These are phyloP conservation scores for Hypomesus transpacificus DNA, from an alignment of 2,113 vertebrate genomes.

Conservation along the genomic window DNA sequence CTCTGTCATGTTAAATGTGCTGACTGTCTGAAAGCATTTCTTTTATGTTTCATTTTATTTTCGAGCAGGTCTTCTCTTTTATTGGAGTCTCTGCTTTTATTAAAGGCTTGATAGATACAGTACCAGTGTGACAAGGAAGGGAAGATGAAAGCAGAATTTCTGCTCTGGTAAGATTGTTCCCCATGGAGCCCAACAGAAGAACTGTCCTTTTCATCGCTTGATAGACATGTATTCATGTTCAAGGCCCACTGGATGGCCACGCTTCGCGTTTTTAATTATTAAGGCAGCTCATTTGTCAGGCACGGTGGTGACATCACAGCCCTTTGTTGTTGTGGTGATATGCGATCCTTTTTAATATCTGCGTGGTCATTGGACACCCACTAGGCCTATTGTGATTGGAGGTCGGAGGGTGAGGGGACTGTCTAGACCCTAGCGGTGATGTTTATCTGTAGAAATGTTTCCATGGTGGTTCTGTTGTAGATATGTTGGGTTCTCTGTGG, in stretches of 20 bases:
- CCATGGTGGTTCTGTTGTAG: background rate
- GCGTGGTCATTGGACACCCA: conserved; percentile 66
- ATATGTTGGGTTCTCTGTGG: background rate
- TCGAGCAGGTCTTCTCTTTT: too few relatives aligned
- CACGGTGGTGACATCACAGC: conserved; percentile 62
- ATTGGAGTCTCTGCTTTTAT: too few relatives aligned
- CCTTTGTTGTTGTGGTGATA: conserved; percentile 66
- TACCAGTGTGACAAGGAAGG: background rate
- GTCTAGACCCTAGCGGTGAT: background rate
- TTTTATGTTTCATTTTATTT: too few relatives aligned
- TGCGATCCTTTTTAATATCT: conserved; percentile 69
- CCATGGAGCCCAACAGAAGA: conserved; percentile 43
- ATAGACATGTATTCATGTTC: conserved; percentile 62
- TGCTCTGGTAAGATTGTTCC: conserved; percentile 26
- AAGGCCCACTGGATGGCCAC: conserved; percentile 62
- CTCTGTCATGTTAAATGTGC: too few relatives aligned
- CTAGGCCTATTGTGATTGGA: conserved; percentile 60
- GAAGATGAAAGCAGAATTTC: conserved; percentile 27
- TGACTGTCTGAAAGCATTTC: too few relatives aligned
- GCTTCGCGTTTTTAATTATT: conserved; percentile 70
- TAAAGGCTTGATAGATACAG: too few relatives aligned
- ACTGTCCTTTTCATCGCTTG: conserved; percentile 55
- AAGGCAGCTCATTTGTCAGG: conserved; percentile 69
- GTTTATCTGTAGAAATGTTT: background rate
- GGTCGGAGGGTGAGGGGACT: conserved; percentile 36